Evolutionary conservation across 2,113 vertebrate species (phyloP).

Genomic region (Talpa occidentalis): DNA sequence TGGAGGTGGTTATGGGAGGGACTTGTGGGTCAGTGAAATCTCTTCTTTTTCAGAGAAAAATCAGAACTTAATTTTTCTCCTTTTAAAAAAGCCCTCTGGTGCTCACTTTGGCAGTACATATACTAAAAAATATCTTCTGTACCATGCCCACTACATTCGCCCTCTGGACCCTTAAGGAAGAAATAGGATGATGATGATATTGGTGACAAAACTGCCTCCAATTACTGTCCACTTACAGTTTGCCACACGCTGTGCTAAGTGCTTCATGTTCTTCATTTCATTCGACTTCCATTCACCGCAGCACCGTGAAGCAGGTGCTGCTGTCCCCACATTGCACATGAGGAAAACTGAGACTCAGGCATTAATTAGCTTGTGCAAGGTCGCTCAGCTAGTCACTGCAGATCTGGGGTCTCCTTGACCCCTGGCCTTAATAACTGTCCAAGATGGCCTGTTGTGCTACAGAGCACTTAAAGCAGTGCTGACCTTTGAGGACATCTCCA

Average conservation of each 20-base stretch:
- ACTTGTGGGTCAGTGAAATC: background rate
- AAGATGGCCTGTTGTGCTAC: background rate
- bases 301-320: background rate
- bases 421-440: background rate
- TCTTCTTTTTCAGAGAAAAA: background rate
- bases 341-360: background rate
- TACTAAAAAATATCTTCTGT: background rate
- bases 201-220: background rate
- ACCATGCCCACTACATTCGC: background rate
- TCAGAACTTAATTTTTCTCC: background rate
- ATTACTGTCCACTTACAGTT: background rate
- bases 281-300: background rate
- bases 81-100: background rate
- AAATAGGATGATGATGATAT: background rate
- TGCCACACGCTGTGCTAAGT: background rate
- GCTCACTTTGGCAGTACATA: no score
- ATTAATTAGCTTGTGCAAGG: background rate
- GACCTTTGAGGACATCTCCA: background rate
- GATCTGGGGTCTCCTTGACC: background rate
- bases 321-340: background rate
- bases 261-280: background rate
- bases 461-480: background rate
- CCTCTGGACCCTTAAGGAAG: conserved; percentile 9
- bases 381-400: background rate
- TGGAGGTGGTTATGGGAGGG: background rate